Percentiles rank a stretch among this genome's conserved stretches.
These are phyloP conservation scores for Celastrina argiolus DNA, from an alignment of 2,888 invertebrate genomes.

Conservation along the genomic window DNA sequence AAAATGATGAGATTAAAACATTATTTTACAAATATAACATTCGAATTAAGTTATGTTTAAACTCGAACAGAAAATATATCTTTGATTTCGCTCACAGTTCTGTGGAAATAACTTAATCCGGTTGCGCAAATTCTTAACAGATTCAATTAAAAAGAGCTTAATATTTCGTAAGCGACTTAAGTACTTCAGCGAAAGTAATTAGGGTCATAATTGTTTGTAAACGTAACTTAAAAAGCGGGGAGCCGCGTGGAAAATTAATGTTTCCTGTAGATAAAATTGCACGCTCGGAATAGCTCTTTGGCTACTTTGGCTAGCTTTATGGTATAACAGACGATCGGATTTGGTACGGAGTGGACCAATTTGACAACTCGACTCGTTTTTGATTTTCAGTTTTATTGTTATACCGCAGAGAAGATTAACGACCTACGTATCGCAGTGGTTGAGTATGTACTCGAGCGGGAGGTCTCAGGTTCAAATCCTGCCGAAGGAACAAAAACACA, in stretches of 20 bases:
- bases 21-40: background rate
- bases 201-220: conserved; percentile 25
- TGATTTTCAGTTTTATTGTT: too few relatives aligned
- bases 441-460: too few relatives aligned
- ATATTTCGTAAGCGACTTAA: conserved; percentile 23
- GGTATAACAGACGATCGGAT: background rate
- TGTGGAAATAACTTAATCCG: conserved; percentile 6
- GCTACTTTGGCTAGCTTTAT: background rate
- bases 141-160: conserved; percentile 15
- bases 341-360: too few relatives aligned
- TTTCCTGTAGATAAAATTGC: conserved; percentile 26
- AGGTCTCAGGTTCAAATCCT: too few relatives aligned
- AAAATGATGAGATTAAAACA: too few relatives aligned
- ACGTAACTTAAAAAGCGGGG: conserved; percentile 27
- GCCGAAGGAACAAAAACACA: too few relatives aligned
- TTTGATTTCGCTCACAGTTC: background rate
- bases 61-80: background rate
- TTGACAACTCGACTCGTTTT: too few relatives aligned
- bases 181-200: conserved; percentile 22
- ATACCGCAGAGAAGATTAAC: too few relatives aligned
- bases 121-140: background rate
- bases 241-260: conserved; percentile 28
- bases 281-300: background rate
- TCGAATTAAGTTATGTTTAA: background rate
- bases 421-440: too few relatives aligned